These are phyloP conservation scores for Anguilla marmorata DNA, from an alignment of 2,797 vertebrate genomes.

Conservation along the genomic window DNA sequence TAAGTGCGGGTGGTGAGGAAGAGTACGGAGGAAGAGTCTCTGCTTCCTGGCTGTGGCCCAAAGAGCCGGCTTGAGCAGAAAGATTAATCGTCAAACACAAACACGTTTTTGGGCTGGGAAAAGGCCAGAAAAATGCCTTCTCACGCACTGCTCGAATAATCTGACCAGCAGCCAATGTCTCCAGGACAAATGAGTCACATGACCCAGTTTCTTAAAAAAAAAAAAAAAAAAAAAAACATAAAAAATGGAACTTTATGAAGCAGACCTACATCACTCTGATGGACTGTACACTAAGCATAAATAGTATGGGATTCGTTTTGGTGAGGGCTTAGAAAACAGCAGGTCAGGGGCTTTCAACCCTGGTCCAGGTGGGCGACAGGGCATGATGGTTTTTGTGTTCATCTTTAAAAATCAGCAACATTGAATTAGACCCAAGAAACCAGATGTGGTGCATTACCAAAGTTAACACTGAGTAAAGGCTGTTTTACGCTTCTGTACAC, in stretches of 20 bases:
- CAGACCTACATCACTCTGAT: not conserved
- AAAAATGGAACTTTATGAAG: not conserved
- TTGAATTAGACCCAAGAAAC: not conserved
- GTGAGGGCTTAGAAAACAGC: not conserved
- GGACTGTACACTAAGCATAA: not conserved
- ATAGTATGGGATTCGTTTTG: not conserved
- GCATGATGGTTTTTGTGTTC: not conserved
- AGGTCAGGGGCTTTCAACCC: not conserved
- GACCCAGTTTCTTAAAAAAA: not conserved
- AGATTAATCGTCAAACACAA: too few species aligned
- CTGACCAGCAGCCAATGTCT: constrained; percentile 4
- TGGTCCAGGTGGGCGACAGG: not conserved
- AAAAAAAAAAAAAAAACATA: not conserved
- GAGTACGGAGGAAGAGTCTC: not conserved
- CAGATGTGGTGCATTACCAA: not conserved
- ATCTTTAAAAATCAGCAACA: not conserved
- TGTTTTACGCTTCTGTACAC: too few species aligned
- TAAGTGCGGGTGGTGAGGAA: not conserved
- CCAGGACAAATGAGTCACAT: not conserved
- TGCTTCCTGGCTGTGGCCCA: not conserved
- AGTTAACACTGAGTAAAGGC: not conserved
- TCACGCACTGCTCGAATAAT: not conserved
- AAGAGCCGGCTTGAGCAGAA: not conserved
- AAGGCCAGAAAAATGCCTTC: not conserved
- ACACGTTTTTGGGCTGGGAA: not conserved